These are phyloP conservation scores for Lepidostoma basale DNA, from an alignment of 1,140 invertebrate genomes.

Conservation along the genomic window DNA sequence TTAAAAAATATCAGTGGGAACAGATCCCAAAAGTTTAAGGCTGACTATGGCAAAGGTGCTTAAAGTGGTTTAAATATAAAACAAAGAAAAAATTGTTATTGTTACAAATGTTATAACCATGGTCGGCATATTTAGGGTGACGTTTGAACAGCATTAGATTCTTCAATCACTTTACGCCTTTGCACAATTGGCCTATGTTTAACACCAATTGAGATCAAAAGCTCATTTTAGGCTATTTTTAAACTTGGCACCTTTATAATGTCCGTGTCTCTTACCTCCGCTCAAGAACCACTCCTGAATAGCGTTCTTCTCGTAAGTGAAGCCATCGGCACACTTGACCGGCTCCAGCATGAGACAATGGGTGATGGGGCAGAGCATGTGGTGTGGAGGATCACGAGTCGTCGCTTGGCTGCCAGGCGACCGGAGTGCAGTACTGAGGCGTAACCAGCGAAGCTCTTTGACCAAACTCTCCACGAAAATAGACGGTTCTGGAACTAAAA, in stretches of 20 bases:
- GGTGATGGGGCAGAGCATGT: conserved; percentile 83
- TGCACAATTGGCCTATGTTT: background rate
- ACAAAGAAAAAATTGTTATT: no score
- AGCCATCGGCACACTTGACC: conserved; percentile 79
- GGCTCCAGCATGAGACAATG: conserved; percentile 81
- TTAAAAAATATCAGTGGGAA: no score
- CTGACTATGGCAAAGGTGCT: no score
- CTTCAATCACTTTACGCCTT: no score
- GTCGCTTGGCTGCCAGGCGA: background rate
- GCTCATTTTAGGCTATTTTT: background rate
- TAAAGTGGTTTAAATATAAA: no score
- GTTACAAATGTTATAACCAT: background rate
- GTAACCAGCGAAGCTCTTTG: conserved; percentile 59
- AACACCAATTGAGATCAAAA: no score
- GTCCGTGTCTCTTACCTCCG: conserved; percentile 31
- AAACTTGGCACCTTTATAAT: background rate
- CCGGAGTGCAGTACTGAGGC: conserved; percentile 50
- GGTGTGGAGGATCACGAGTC: conserved; percentile 56
- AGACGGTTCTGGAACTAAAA: conserved; percentile 11
- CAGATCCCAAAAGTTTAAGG: no score
- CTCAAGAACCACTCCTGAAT: conserved; percentile 74
- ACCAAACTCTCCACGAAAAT: conserved; percentile 45
- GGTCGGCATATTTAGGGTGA: background rate
- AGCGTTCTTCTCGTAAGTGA: conserved; percentile 76
- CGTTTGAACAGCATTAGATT: no score